Conservation (phyloP, 2,113 vertebrate genomes). For the Psilopsiagon aurifrons region DNA sequence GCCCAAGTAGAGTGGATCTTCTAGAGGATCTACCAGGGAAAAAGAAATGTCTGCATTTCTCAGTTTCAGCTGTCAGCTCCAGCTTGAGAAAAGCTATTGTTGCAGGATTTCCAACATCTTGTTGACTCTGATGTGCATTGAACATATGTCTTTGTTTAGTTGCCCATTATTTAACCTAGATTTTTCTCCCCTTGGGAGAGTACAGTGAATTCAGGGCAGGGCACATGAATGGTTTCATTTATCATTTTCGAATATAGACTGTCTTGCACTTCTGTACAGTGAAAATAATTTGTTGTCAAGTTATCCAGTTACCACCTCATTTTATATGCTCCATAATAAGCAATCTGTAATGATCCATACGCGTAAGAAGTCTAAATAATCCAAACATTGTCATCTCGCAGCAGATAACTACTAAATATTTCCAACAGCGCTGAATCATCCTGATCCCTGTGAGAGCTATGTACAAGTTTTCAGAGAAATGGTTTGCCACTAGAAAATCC, state of each 20-base stretch:
- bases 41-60: neutral
- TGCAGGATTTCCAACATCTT: neutral
- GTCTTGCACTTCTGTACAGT: neutral
- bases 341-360: constrained; percentile 47
- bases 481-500: constrained; percentile 29
- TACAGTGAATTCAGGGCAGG: constrained; percentile 12
- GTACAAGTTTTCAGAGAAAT: neutral
- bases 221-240: constrained; percentile 25
- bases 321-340: constrained; percentile 22
- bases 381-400: constrained; percentile 37
- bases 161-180: constrained; percentile 54
- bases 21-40: neutral
- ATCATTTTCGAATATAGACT: constrained; percentile 45
- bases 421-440: constrained; percentile 33
- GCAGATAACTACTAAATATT: constrained; percentile 38
- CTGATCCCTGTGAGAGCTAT: neutral
- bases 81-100: constrained; percentile 25
- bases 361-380: constrained; percentile 33
- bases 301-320: constrained; percentile 48
- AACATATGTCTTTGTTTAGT: constrained; percentile 61
- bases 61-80: neutral
- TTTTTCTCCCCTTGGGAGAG: neutral
- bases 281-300: constrained; percentile 61
- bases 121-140: neutral
- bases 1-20: neutral